These are phyloP conservation scores for Columba livia DNA, from an alignment of 2,113 vertebrate genomes.

Conservation along the genomic window DNA sequence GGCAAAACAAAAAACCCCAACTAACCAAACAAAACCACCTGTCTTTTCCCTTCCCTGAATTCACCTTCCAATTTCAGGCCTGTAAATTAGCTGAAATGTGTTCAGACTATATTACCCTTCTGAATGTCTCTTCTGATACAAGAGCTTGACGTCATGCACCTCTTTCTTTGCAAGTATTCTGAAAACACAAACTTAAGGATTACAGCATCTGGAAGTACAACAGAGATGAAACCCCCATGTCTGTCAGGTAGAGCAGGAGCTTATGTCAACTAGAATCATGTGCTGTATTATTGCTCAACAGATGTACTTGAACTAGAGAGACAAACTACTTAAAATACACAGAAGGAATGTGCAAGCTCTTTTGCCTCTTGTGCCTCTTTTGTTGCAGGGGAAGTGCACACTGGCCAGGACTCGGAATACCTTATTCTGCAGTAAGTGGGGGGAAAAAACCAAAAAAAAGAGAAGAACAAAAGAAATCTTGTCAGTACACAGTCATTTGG, in stretches of 20 bases:
- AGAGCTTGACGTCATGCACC: neutral
- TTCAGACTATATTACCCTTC: neutral
- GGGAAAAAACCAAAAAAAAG: neutral
- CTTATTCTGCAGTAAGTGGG: neutral
- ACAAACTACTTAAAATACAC: neutral
- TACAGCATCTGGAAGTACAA: neutral
- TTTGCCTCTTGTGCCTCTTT: neutral
- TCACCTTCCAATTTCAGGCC: neutral
- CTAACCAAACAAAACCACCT: too few species aligned
- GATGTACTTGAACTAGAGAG: conserved; percentile 11
- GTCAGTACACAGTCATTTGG: neutral
- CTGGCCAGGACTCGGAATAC: neutral
- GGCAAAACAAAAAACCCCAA: neutral
- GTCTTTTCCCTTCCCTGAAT: neutral
- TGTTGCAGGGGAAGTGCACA: neutral
- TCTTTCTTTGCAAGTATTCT: neutral
- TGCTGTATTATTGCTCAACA: neutral
- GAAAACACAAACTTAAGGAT: neutral
- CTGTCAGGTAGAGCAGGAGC: neutral
- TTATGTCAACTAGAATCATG: conserved; percentile 16
- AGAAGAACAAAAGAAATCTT: neutral
- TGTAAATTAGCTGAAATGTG: neutral
- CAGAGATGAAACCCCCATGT: neutral
- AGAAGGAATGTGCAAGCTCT: neutral
- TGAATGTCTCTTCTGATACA: neutral